Evolutionary conservation across 2,888 invertebrate species (phyloP), one percentile per base, ranked within the genome.

Genomic region (Podabrus alpinus): DNA sequence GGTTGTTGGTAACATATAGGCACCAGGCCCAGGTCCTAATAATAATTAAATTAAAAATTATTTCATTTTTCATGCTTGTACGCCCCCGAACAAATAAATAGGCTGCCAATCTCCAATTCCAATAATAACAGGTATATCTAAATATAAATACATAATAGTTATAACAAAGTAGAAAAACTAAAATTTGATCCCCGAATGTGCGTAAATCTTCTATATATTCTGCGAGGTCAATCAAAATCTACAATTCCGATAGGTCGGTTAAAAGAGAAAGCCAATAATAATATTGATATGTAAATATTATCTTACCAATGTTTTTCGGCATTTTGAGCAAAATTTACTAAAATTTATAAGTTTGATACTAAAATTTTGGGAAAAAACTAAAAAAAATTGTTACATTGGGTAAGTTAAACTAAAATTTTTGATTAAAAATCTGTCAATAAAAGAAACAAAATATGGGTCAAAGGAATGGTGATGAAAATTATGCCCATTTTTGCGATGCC

Each of bases 11-110:
- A 94, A 87, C 85, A 85, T 82, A 85, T 93, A 93, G 69, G 90
- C 90, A 77, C 91, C 91, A 24, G 93, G 93, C 2, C 93, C 93
- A 69, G 93, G 93, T 67, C 93, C 93, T 92, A 72, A 24, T 75
- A 78, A 73, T 60, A 64, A 64, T 13, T 15, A 13, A 15, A 16
- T 13, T 62, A 19, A 62, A 9, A n/a, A 62, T 45, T 45, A 45
- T 45, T 45, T 29, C 13, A 13, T 13, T 13, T 29, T 29, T 29
- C 29, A 29, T 25, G 11, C 1, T 25, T 11, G 9, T n/a, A n/a
- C n/a, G n/a, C n/a, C n/a, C n/a, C n/a, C 3, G 7, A 21, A 21
- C 21, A 21, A 21, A 21, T 21, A 21, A 21, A 21, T 21, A 21
- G 4, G 3, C 19, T 3, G 2, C 2, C 4, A 21, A 21, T 3